Evolutionary conservation across 2,888 invertebrate species (phyloP).

Genomic region (Ephialtes manifestator): DNA sequence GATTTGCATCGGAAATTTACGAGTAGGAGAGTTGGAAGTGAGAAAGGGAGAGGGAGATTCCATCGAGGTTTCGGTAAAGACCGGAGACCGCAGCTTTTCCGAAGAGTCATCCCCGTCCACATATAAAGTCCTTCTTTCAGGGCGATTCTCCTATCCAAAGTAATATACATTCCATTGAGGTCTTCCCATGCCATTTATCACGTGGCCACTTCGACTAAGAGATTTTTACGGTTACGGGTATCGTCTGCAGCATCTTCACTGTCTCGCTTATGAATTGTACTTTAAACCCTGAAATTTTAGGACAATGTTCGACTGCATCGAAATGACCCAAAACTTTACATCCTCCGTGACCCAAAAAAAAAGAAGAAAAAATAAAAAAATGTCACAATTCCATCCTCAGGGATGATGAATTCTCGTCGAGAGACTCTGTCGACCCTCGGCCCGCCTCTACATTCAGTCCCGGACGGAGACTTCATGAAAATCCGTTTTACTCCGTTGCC

Average conservation of each 20-base stretch:
- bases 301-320: constrained; percentile 47
- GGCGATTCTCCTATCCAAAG: constrained; percentile 45
- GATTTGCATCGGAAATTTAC: constrained; percentile 68
- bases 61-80: constrained; percentile 38
- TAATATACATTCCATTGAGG: constrained; percentile 11
- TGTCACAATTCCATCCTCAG: constrained; percentile 16
- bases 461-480: constrained; percentile 73
- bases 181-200: constrained; percentile 61
- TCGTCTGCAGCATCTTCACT: constrained; percentile 31
- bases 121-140: constrained; percentile 56
- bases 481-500: constrained; percentile 74
- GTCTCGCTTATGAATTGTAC: constrained; percentile 39
- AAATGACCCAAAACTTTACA: constrained; percentile 58
- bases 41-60: constrained; percentile 46
- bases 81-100: constrained; percentile 57
- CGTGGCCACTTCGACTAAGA: constrained; percentile 62
- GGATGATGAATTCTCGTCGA: constrained; percentile 68
- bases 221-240: constrained; percentile 56
- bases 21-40: constrained; percentile 43
- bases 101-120: constrained; percentile 55
- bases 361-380: constrained; percentile 40
- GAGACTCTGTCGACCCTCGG: constrained; percentile 49
- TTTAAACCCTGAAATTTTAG: constrained; percentile 22
- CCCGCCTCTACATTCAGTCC: constrained; percentile 31
- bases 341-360: constrained; percentile 33